Base-by-base conservation (phyloP, 1,140 invertebrate species). In the Holcopasites calliopsidis region DNA sequence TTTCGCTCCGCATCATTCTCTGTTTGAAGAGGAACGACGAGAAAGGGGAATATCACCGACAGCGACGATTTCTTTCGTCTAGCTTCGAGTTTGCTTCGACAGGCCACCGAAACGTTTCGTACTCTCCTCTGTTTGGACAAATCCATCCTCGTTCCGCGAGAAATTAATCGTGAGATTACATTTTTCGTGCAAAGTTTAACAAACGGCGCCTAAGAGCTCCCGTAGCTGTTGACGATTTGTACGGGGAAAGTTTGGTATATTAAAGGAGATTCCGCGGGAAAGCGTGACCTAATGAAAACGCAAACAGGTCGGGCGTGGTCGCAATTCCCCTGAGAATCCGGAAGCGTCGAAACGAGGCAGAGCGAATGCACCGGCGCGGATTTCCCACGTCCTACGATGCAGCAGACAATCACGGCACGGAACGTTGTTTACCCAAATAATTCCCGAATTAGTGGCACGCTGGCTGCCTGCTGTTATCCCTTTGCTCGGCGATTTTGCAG, bases 371-470 rank as follows among this genome's bases (percentile, higher is more conserved):
- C 40, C 31, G 38, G 6, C 28, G 54, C 55, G n/a, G 33, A 70
- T 76, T 70, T 70, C 65, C 65, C 73, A 69, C 42, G 42, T 75
- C 40, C 35, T 26, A 38, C 38, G 11, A 38, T 40, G 21, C 35
- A 28, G 40, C 73, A 65, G 55, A 70, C 73, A 76, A 70, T 69
- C 64, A 66, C 54, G 31, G 55, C 23, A 52, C 44, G 44, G 64
- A 52, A 60, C 26, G 35, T 13, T 76, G 65, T 70, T 76, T 76
- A 47, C 65, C 33, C 54, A 71, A 76, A 76, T 69, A 76, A 76
- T 76, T 76, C 66, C 66, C 68, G 66, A 71, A 71, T 70, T 76
- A 76, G 57, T 61, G 57, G 33, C 10, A n/a, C 68, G 21, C 16
- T 54, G 49, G 70, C 7, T 33, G 35, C 58, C 35, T 11, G 6